Evolutionary conservation across 2,888 invertebrate species (phyloP), one percentile per base, ranked within the genome.

Genomic region (Drosophila fulvimacula): DNA sequence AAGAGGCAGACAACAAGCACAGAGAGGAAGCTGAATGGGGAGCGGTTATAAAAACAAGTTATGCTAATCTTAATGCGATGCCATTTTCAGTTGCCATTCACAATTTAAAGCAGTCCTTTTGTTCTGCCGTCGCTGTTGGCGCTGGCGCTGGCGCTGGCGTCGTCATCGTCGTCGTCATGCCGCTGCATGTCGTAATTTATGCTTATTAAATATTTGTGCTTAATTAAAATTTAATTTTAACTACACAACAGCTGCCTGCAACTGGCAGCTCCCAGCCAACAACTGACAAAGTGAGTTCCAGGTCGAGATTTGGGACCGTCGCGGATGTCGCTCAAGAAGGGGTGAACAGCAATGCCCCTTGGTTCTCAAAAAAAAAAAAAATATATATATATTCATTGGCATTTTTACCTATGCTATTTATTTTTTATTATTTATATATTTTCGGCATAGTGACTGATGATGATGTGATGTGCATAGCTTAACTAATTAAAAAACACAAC

Each of bases 121-220:
- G 69, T 85, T 73, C 65, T 62, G 55, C 69, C 71, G 64, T 55
- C 51, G 34, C 21, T 21, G 34, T 19, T 19, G 49, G 6, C n/a
- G 51, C 10, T 36, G 21, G 9, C 13, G 51, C 5, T 15, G 51
- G 5, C 24, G 21, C 10, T 15, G 24, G 2, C 3, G 34, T 1
- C 42, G 42, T 21, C 11, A 24, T 15, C 30, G 9, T n/a, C 34
- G 36, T 36, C 34, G 24, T 52, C 36, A 34, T 34, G 48, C 38
- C 42, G 57, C 67, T 76, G 64, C 62, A 59, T 39, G 63, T 39
- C 66, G 57, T 86, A 80, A 82, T 77, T 72, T 71, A 70, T 71
- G 73, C 83, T 81, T 83, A 89, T 85, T 81, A 76, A 87, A 87
- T 89, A 89, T 85, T 87, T 85, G 75, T 61, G 71, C 73, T 63